phyloP scores from a whole-genome alignment of 2,797 vertebrate species.

The Phaenicophaeus curvirostris region DNA sequence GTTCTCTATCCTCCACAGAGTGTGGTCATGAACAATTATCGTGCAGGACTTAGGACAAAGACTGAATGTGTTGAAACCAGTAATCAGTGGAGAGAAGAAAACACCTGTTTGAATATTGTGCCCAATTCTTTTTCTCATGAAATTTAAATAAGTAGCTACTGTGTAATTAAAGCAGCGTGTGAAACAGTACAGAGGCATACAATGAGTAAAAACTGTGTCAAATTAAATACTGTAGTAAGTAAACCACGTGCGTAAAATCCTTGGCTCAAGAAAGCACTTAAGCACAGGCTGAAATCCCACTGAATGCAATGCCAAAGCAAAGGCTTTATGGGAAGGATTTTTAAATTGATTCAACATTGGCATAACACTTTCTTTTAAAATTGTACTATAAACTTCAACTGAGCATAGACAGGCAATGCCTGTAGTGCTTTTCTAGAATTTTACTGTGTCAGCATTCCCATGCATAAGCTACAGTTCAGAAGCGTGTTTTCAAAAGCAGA shows the following conservation, averaged over 20 bases:
- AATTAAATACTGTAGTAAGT: constrained; percentile 47
- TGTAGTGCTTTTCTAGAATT: neutral
- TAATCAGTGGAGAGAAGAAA: constrained; percentile 56
- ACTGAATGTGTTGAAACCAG: constrained; percentile 39
- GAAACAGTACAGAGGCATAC: neutral
- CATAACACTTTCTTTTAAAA: neutral
- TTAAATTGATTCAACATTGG: neutral
- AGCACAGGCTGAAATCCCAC: neutral
- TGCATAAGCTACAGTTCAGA: neutral
- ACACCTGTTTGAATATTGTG: constrained; percentile 43
- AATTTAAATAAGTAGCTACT: constrained; percentile 65
- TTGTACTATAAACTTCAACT: neutral
- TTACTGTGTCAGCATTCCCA: accelerated
- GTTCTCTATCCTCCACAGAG: neutral
- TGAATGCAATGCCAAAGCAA: neutral
- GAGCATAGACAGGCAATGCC: neutral
- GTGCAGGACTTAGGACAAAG: constrained; percentile 39
- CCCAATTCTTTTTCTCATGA: constrained; percentile 31
- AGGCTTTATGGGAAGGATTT: neutral
- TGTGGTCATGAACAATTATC: neutral
- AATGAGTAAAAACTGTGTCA: constrained; percentile 51
- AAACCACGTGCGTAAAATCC: constrained; percentile 15
- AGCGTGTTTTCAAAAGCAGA: neutral
- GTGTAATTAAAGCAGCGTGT: constrained; percentile 42
- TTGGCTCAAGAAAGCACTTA: constrained; percentile 1